These are phyloP conservation scores for Anaspis maculata DNA, from an alignment of 2,888 invertebrate genomes.

Conservation along the genomic window DNA sequence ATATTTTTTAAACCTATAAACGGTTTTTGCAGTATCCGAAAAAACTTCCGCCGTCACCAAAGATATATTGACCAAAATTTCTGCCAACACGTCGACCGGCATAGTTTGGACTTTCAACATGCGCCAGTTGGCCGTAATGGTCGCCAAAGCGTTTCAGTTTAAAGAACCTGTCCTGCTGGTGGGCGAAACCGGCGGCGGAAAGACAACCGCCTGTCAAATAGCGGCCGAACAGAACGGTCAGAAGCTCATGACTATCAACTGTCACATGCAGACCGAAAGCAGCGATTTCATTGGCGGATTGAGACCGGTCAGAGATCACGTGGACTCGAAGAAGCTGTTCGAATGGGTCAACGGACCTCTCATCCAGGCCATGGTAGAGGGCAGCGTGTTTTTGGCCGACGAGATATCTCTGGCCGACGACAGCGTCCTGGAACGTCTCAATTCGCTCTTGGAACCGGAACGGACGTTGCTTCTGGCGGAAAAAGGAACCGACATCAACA, in stretches of 20 bases:
- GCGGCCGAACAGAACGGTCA: constrained; percentile 62
- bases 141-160: constrained; percentile 79
- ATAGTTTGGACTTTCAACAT: constrained; percentile 94
- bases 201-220: constrained; percentile 92
- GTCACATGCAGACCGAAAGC: constrained; percentile 98
- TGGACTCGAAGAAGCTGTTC: constrained; percentile 56
- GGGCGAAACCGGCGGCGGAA: constrained; percentile 97
- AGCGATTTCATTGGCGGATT: constrained; percentile 95
- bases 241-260: constrained; percentile 77
- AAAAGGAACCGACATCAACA: constrained; percentile 62
- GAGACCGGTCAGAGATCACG: constrained; percentile 67
- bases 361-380: constrained; percentile 81
- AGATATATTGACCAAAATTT: constrained; percentile 57
- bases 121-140: constrained; percentile 69
- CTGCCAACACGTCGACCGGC: constrained; percentile 52
- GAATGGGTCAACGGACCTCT: constrained; percentile 98
- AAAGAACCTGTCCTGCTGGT: constrained; percentile 92
- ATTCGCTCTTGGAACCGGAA: constrained; percentile 92
- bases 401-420: constrained; percentile 99
- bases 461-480: constrained; percentile 85
- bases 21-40: constrained; percentile 44
- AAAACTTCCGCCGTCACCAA: constrained; percentile 71
- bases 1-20: too few species aligned
- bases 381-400: constrained; percentile 87
- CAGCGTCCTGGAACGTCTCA: constrained; percentile 93